Conservation (phyloP, 2,888 invertebrate species). For the Heteromurus nitidus region DNA sequence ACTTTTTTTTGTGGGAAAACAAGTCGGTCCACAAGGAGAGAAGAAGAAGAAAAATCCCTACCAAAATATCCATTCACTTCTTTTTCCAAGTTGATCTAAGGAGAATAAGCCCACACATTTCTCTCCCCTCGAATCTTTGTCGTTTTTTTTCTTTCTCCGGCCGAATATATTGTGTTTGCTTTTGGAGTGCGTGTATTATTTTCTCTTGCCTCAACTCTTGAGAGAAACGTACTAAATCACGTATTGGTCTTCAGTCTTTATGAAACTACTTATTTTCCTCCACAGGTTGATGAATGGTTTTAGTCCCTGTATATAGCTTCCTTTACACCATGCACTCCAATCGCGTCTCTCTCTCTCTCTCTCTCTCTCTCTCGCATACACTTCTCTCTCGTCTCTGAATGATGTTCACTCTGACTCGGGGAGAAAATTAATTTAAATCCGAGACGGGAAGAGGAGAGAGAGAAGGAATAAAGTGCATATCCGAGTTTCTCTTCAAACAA, state of each 20-base stretch:
- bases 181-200: too few relatives aligned
- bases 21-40: background rate
- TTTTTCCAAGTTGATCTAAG: background rate
- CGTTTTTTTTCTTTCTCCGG: too few relatives aligned
- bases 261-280: conserved; percentile 1
- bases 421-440: conserved; percentile 4
- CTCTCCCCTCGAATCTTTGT: too few relatives aligned
- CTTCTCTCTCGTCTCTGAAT: conserved; percentile 1
- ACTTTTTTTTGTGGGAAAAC: conserved; percentile 6
- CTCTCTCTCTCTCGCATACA: background rate
- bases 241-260: background rate
- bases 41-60: too few relatives aligned
- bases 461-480: too few relatives aligned
- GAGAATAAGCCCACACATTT: too few relatives aligned
- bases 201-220: background rate
- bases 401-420: background rate
- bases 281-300: background rate
- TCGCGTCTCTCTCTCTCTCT: too few relatives aligned
- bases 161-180: too few relatives aligned
- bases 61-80: conserved; percentile 37
- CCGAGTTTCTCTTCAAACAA: too few relatives aligned
- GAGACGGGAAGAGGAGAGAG: background rate
- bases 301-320: too few relatives aligned
- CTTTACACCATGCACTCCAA: too few relatives aligned
- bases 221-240: background rate